Evolutionary conservation across 2,888 invertebrate genomes (phyloP).

Genomic region (Ischnura elegans): DNA sequence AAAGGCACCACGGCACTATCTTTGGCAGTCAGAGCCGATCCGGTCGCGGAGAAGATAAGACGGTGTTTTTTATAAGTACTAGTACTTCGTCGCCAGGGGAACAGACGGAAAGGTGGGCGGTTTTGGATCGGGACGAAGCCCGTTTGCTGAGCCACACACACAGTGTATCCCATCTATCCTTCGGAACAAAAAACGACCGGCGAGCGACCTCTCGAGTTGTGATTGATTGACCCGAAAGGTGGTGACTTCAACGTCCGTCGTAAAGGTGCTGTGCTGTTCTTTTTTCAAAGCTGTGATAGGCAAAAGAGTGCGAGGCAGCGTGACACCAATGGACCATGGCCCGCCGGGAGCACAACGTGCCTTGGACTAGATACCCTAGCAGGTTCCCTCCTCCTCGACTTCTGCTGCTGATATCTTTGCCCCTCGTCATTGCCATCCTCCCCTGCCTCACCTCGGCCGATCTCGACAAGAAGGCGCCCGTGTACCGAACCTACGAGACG

Average conservation of each 20-base stretch:
- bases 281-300: slow-evolving; percentile 58
- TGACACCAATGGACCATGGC: slow-evolving; percentile 64
- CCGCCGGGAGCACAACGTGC: slow-evolving; percentile 39
- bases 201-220: slow-evolving; percentile 20
- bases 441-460: slow-evolving; percentile 50
- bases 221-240: not conserved
- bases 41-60: slow-evolving; percentile 53
- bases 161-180: no score
- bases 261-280: slow-evolving; percentile 42
- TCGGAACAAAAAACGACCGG: not conserved
- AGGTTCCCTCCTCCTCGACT: slow-evolving; percentile 47
- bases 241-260: slow-evolving; percentile 46
- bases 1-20: slow-evolving; percentile 49
- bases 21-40: slow-evolving; percentile 65
- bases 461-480: slow-evolving; percentile 44
- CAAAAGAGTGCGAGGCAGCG: not conserved
- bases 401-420: slow-evolving; percentile 43
- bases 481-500: slow-evolving; percentile 57
- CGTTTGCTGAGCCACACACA: no score
- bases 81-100: slow-evolving; percentile 19
- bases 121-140: not conserved
- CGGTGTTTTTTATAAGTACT: slow-evolving; percentile 22
- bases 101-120: slow-evolving; percentile 21
- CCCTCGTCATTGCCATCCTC: slow-evolving; percentile 40
- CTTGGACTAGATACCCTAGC: slow-evolving; percentile 49